A percentile compares a stretch with the other conserved stretches of the same genome.
These are phyloP conservation scores for Crematogaster levior DNA, from an alignment of 2,888 invertebrate species.

Conservation along the genomic window DNA sequence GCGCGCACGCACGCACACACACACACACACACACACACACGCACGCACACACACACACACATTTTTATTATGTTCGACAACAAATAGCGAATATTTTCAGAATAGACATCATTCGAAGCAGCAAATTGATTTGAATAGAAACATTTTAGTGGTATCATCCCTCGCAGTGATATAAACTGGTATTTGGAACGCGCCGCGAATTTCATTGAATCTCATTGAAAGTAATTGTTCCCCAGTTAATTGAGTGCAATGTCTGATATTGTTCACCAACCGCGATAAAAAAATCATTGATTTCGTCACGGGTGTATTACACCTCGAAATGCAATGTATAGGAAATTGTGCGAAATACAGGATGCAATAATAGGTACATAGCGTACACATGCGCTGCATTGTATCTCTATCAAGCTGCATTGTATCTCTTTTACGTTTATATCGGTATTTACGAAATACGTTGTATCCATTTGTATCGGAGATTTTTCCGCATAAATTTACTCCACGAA, in stretches of 20 bases:
- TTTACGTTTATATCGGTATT: constrained; percentile 19
- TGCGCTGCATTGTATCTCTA: constrained; percentile 7
- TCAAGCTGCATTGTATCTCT: not conserved
- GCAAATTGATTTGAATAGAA: constrained; percentile 22
- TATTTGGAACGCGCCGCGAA: constrained; percentile 2
- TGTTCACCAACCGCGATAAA: constrained; percentile 27
- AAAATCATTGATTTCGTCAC: constrained; percentile 31
- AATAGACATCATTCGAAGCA: not conserved
- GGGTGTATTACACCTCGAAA: constrained; percentile 17
- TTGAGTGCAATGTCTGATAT: constrained; percentile 44
- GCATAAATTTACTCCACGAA: not conserved
- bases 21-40: too few relatives aligned
- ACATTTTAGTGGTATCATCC: constrained; percentile 18
- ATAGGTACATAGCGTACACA: not conserved
- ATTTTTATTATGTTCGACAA: not conserved
- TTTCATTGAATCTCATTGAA: constrained; percentile 44
- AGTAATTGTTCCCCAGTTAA: constrained; percentile 37
- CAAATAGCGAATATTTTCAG: not conserved
- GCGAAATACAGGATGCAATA: constrained; percentile 9
- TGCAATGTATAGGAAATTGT: constrained; percentile 15
- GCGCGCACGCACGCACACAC: too few relatives aligned
- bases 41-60: too few relatives aligned
- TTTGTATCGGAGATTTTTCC: constrained; percentile 5
- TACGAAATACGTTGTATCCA: not conserved
- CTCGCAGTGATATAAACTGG: constrained; percentile 10